Percentiles rank a stretch among this genome's conserved stretches.
Conservation (phyloP, 2,888 invertebrate genomes). For the Nomada fabriciana region DNA sequence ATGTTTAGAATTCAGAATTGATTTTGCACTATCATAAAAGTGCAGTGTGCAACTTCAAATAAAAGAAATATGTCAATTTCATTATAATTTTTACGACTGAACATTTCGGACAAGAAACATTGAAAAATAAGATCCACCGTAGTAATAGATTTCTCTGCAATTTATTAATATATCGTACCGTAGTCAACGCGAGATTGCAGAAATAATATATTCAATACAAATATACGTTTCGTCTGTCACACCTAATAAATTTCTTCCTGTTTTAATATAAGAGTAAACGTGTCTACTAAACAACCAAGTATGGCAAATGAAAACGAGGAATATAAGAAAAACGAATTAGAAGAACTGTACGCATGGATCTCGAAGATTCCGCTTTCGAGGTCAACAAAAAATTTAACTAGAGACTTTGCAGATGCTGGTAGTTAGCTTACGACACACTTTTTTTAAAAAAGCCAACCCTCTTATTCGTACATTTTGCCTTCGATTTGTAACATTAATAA, state of each 20-base stretch:
- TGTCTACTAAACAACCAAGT: neutral
- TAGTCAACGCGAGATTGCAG: neutral
- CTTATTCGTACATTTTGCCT: neutral
- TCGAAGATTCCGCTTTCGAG: constrained; percentile 85
- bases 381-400: constrained; percentile 88
- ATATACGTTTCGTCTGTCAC: neutral
- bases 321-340: constrained; percentile 65
- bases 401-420: constrained; percentile 92
- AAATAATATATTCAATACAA: constrained; percentile 34
- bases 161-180: constrained; percentile 16
- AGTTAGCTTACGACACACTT: constrained; percentile 45
- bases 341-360: constrained; percentile 85
- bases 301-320: constrained; percentile 37
- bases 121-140: neutral
- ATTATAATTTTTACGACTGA: constrained; percentile 6
- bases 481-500: neutral
- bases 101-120: constrained; percentile 14
- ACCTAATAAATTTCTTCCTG: neutral
- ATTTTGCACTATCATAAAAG: neutral
- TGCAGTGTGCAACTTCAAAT: constrained; percentile 12
- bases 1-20: neutral
- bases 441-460: neutral
- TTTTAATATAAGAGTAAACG: neutral
- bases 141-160: constrained; percentile 9
- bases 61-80: constrained; percentile 46